phyloP scores from a whole-genome alignment of 2,888 invertebrate genomes.

The Leucophenga montana region DNA sequence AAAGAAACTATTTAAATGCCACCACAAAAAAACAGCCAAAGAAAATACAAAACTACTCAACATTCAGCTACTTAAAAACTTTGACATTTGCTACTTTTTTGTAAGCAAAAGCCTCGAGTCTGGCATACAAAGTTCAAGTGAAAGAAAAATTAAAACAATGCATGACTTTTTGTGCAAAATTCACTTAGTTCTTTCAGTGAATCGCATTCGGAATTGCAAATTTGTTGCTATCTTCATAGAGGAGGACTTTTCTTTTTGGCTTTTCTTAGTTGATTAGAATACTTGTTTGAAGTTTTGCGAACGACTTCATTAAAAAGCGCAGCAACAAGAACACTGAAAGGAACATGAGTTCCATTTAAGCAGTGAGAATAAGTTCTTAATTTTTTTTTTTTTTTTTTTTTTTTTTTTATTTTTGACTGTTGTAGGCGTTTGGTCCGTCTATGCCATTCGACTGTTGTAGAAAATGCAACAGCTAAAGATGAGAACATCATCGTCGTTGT shows the following conservation, averaged over 20 bases:
- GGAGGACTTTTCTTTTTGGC: not conserved
- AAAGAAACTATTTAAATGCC: constrained; percentile 9
- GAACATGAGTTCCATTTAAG: not conserved
- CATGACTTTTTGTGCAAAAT: constrained; percentile 3
- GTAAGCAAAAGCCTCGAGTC: not conserved
- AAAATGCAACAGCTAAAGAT: constrained; percentile 20
- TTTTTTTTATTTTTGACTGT: not conserved
- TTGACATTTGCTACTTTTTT: constrained; percentile 11
- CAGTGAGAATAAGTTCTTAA: not conserved
- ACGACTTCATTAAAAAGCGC: constrained; percentile 15
- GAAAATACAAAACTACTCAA: not conserved
- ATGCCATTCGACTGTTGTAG: not conserved
- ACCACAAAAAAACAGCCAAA: not conserved
- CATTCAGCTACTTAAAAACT: constrained; percentile 26
- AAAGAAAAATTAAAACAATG: constrained; percentile 20
- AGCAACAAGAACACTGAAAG: not conserved
- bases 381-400: not conserved
- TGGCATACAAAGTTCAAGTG: not conserved
- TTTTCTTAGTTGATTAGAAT: constrained; percentile 17
- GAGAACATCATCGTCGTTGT: too few species aligned
- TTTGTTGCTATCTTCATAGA: constrained; percentile 15
- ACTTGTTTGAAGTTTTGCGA: constrained; percentile 4
- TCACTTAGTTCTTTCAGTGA: not conserved
- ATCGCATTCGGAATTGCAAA: constrained; percentile 13
- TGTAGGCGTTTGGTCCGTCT: too few species aligned